Base-by-base conservation (phyloP, 30 jellyfish, hydroid and myxozoan genomes). In the Rhopilema esculentum region DNA sequence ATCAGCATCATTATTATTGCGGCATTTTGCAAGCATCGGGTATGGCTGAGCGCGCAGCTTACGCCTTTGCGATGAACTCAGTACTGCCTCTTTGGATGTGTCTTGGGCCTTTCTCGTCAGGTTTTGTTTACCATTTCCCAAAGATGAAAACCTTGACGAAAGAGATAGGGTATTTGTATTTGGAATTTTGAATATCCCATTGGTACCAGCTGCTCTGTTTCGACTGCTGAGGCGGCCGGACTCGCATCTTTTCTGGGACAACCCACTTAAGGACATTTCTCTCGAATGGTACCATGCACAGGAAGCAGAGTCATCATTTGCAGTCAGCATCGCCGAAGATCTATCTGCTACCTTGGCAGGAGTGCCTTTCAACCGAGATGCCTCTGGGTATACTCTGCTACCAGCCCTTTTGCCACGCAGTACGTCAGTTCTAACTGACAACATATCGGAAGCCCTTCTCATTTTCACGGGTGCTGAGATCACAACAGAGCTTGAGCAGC, bases 391-490 rank as follows among this genome's bases (percentile, higher is more conserved):
- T 1, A 24, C n/a, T 19, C 52, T 26, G 29, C 64, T 16, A 24
- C 64, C 64, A 29, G 1, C 7, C 28, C 64, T 71, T 50, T 21
- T 9, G 64, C 52, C 24, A 53, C 63, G 19, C 27, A 71, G 27
- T 71, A 63, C 49, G 1, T 53, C 82, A 71, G 68, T 26, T 71
- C 82, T 24, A 1, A 53, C 49, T 25, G 82, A 26, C 16, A 71
- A 15, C 23, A 71, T 18, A 27, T 50, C 20, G 4, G 82, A 61
- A 18, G 63, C 82, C 52, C 68, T 71, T 71, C 67, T 71, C 62
- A 71, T 24, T 26, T 19, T 27, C 24, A 25, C 29, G 1, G 49
- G 82, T 7, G 82, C 22, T 8, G 82, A 71, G 9, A 29, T 31
- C 0, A 71, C 29, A 16, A 53, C 23, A 27, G 68, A 71, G 0